These are phyloP conservation scores for Neofelis nebulosa DNA, from an alignment of 2,113 vertebrate genomes.

Conservation along the genomic window DNA sequence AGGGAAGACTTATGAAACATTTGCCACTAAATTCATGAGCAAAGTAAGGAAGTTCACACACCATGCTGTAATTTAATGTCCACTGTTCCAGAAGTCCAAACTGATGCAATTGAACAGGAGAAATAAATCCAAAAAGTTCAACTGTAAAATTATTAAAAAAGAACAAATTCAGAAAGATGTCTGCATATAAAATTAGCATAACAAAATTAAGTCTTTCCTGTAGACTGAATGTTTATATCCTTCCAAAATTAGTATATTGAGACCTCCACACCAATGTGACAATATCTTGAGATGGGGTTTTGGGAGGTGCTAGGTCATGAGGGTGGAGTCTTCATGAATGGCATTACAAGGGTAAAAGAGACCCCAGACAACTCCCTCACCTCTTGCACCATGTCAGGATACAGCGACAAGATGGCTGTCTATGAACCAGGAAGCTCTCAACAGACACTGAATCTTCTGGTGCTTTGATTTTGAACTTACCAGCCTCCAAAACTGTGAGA, in stretches of 20 bases:
- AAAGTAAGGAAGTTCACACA: neutral
- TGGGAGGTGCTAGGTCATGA: neutral
- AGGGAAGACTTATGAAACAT: neutral
- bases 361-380: neutral
- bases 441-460: neutral
- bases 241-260: neutral
- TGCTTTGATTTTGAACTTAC: neutral
- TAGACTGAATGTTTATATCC: neutral
- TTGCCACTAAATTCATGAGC: neutral
- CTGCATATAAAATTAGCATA: neutral
- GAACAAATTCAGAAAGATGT: neutral
- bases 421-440: neutral
- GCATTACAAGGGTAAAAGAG: neutral
- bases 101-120: neutral
- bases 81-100: neutral
- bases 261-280: neutral
- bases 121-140: neutral
- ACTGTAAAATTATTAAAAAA: neutral
- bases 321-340: neutral
- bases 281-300: neutral
- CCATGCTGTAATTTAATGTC: constrained; percentile 15
- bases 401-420: neutral
- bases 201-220: neutral
- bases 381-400: neutral
- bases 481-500: neutral